A percentile compares a stretch with the other conserved stretches of the same genome.
These are phyloP conservation scores for Monodelphis domestica DNA, from an alignment of 2,797 vertebrate genomes.

Conservation along the genomic window DNA sequence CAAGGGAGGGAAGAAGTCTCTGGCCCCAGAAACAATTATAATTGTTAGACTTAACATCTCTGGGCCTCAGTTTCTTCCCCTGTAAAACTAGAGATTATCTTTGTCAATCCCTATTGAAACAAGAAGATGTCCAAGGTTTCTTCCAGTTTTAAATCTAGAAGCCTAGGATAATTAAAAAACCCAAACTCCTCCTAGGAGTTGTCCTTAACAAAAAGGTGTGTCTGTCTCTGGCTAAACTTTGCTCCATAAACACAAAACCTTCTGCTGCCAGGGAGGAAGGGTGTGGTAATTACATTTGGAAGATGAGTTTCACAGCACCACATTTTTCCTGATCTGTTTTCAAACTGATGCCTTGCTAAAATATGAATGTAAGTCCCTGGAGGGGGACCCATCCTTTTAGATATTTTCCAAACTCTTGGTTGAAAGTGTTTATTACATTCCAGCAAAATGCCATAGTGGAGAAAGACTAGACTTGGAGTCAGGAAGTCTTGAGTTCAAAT, in stretches of 20 bases:
- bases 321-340: slow-evolving; percentile 26
- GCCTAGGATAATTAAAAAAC: neutral
- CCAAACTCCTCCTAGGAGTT: neutral
- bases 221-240: neutral
- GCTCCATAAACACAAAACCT: slow-evolving; percentile 10
- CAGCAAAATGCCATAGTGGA: neutral
- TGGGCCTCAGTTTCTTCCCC: slow-evolving; percentile 8
- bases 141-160: neutral
- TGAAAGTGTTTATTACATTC: neutral
- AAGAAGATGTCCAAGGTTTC: neutral
- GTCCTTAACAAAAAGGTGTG: neutral
- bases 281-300: slow-evolving; percentile 17
- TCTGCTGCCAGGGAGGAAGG: slow-evolving; percentile 30
- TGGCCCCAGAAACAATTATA: neutral
- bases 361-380: neutral
- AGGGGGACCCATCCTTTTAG: neutral
- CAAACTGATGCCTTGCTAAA: neutral
- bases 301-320: slow-evolving; percentile 33
- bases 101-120: neutral
- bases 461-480: too few species aligned
- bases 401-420: neutral
- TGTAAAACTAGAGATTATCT: neutral
- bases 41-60: neutral
- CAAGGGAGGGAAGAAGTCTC: too few species aligned
- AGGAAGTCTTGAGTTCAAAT: neutral